phyloP scores from a whole-genome alignment of 2,888 invertebrate genomes.

The Seira musarum region DNA sequence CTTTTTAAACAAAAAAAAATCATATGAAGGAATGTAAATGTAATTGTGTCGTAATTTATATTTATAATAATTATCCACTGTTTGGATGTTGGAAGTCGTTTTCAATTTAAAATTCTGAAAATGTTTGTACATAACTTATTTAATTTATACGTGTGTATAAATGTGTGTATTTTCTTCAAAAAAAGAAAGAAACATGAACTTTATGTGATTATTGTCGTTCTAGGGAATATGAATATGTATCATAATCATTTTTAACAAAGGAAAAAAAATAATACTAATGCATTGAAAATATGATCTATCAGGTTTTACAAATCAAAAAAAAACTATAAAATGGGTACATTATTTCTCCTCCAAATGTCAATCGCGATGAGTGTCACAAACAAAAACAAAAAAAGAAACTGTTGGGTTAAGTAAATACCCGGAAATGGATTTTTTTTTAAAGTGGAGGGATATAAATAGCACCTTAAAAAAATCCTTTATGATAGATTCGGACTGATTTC shows the following conservation, averaged over 20 bases:
- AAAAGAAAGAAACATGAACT: too few relatives aligned
- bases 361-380: too few relatives aligned
- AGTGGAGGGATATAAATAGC: neutral
- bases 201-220: conserved; percentile 59
- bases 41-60: too few relatives aligned
- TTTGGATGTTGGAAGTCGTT: neutral
- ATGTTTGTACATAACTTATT: neutral
- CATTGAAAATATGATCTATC: neutral
- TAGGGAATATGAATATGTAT: conserved; percentile 44
- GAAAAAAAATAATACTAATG: conserved; percentile 17
- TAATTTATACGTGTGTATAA: conserved; percentile 37
- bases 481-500: conserved; percentile 63
- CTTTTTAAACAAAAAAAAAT: neutral
- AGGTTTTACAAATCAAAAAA: too few relatives aligned
- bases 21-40: neutral
- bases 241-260: conserved; percentile 51
- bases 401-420: neutral
- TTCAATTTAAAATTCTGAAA: too few relatives aligned
- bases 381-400: neutral
- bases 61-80: too few relatives aligned
- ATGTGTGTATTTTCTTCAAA: conserved; percentile 61
- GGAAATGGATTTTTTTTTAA: conserved; percentile 1
- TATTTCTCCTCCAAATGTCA: too few relatives aligned
- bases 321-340: too few relatives aligned
- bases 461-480: conserved; percentile 41